Evolutionary conservation across 2,113 vertebrate genomes (phyloP), one percentile per base, ranked within the genome.

Genomic region (Festucalex cinctus): DNA sequence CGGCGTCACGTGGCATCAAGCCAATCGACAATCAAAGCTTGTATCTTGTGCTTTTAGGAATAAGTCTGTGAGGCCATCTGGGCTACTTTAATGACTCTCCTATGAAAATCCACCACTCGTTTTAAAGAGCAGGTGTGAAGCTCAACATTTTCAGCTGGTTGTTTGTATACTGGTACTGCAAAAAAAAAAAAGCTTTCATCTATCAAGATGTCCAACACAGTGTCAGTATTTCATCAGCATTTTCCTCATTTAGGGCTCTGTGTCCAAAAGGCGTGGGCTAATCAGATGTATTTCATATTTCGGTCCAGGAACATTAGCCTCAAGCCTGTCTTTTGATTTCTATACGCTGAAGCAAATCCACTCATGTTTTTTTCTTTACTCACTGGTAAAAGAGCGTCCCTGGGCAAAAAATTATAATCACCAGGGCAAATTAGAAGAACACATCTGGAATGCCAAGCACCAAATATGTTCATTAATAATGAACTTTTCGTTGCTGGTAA

Each of bases 251-350:
- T 61, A 39, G 36, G n/a, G 9, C 36, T 39, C 20, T 22, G 5
- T 10, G 56, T 71, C 69, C 64, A 69, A 32, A 65, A 70, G 75
- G 39, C 36, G 32, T 65, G 44, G 70, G 65, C 74, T 83, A 78
- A 82, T 85, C 74, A 74, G 59, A 78, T 44, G 63, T 78, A 67
- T 68, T 70, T 73, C 70, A 62, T 74, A 74, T 74, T 79, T 71
- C 74, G 82, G 56, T 68, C 54, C 64, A 78, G 73, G 71, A 83
- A 82, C 77, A 78, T 84, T 81, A 46, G 80, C 87, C 82, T 76
- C 9, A 1, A 78, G 84, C 70, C 63, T 36, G 54, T 53, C 49
- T 76, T 51, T 60, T 83, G 74, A 84, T 85, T 85, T 85, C 85
- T 63, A 80, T 71, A 83, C 65, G n/a, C 8, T 56, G 59, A 72